These are phyloP conservation scores for Coreius guichenoti DNA, from an alignment of 2,797 vertebrate species.

Conservation along the genomic window DNA sequence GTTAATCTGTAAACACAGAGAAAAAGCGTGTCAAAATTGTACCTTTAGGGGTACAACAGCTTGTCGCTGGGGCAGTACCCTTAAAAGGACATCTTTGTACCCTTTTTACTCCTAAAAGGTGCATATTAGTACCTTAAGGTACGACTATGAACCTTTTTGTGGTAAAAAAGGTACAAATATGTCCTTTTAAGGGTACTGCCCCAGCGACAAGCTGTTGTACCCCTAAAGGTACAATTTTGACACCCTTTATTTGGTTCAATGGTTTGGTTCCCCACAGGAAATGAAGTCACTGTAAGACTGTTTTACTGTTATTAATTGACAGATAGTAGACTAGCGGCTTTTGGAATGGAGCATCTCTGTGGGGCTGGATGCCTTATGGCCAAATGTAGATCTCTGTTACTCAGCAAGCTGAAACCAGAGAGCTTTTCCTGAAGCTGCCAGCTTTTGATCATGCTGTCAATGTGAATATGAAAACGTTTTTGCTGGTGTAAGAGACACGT, in stretches of 20 bases:
- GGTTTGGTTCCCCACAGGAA: slow-evolving; percentile 6
- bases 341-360: neutral
- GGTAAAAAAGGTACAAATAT: too few species aligned
- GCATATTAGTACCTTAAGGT: too few species aligned
- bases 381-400: slow-evolving; percentile 17
- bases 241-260: slow-evolving; percentile 20
- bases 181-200: too few species aligned
- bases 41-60: too few species aligned
- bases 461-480: slow-evolving; percentile 5
- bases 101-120: too few species aligned
- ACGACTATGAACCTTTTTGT: too few species aligned
- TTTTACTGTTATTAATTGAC: slow-evolving; percentile 28
- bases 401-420: neutral
- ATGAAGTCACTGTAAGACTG: neutral
- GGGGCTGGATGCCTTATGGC: slow-evolving; percentile 27
- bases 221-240: too few species aligned
- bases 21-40: too few species aligned
- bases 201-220: too few species aligned
- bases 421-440: slow-evolving; percentile 11
- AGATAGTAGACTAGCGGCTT: slow-evolving; percentile 6
- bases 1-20: slow-evolving; percentile 6
- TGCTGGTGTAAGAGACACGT: neutral
- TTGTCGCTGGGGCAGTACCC: too few species aligned
- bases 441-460: slow-evolving; percentile 16
- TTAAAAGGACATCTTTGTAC: too few species aligned